A percentile compares a stretch with the other conserved stretches of the same genome.
These are phyloP conservation scores for Adineta ricciae DNA, from an alignment of 2,888 invertebrate species.

Conservation along the genomic window DNA sequence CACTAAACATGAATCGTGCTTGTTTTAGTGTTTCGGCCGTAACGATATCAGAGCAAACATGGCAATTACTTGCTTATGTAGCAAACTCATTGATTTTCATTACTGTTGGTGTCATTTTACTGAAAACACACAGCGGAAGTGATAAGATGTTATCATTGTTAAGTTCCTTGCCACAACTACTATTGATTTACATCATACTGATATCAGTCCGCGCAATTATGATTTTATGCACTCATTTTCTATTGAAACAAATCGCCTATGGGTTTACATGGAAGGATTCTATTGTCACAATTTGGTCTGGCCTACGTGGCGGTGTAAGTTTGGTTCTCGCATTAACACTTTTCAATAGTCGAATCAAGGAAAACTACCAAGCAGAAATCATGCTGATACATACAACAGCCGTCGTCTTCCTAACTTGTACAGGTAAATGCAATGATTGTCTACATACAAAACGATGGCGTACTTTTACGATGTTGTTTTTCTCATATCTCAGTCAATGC, in stretches of 20 bases:
- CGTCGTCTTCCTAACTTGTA: neutral
- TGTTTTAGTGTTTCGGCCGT: neutral
- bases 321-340: constrained; percentile 54
- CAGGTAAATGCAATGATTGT: neutral
- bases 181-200: neutral
- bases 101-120: constrained; percentile 57
- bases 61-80: constrained; percentile 52
- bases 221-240: constrained; percentile 54
- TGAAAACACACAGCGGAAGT: neutral
- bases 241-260: constrained; percentile 55
- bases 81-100: constrained; percentile 58
- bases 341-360: neutral
- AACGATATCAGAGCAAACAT: constrained; percentile 36
- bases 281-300: constrained; percentile 53
- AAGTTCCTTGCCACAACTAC: neutral
- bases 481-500: neutral
- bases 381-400: neutral
- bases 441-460: too few relatives aligned
- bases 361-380: neutral
- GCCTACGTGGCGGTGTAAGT: constrained; percentile 57
- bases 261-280: constrained; percentile 56
- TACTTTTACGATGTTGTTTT: too few relatives aligned
- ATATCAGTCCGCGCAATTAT: constrained; percentile 48
- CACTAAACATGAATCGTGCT: neutral
- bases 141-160: neutral